Conservation (phyloP, 2,113 vertebrate genomes). For the Cavia aperea region DNA sequence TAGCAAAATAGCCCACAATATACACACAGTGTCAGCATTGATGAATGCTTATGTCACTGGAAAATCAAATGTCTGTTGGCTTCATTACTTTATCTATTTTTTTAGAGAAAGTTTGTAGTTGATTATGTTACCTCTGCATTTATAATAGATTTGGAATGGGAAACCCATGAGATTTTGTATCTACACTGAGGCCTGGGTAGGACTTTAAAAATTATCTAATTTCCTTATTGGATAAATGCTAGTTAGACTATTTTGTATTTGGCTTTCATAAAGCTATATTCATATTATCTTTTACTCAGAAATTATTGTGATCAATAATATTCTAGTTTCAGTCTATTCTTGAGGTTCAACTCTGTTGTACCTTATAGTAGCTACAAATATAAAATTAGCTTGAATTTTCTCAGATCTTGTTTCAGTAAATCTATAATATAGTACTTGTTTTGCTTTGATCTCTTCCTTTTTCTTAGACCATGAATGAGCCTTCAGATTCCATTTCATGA, state of each 20-base stretch:
- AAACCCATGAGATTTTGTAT: background rate
- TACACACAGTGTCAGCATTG: background rate
- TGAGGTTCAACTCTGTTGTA: background rate
- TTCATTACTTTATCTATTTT: background rate
- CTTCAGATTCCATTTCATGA: conserved; percentile 25
- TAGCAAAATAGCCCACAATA: background rate
- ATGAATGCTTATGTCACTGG: background rate
- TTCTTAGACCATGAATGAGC: background rate
- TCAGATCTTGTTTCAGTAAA: conserved; percentile 37
- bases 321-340: background rate
- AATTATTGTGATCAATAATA: background rate
- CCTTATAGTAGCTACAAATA: background rate
- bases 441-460: conserved; percentile 28
- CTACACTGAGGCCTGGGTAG: background rate
- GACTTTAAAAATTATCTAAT: background rate
- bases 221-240: background rate
- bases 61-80: background rate
- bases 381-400: conserved; percentile 30
- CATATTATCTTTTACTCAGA: background rate
- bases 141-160: background rate
- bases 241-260: background rate
- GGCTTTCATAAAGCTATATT: background rate
- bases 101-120: background rate
- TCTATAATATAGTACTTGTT: background rate
- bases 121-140: background rate